Evolutionary conservation across 2,113 vertebrate genomes (phyloP), one percentile per base, ranked within the genome.

Genomic region (Oceanodroma tethys): DNA sequence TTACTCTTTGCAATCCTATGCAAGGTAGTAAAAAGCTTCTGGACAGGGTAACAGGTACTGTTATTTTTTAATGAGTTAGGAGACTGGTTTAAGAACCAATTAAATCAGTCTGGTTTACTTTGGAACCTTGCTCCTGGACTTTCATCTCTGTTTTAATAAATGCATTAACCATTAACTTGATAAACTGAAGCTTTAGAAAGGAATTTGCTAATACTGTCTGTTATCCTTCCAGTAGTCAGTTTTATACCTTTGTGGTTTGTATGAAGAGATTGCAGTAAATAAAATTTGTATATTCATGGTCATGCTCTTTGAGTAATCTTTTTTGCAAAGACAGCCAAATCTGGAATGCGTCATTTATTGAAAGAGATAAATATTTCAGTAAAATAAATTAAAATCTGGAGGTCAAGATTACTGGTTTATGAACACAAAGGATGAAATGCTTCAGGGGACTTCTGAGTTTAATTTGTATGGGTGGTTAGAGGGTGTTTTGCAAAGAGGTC

Each of bases 291-390:
- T 2, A 2, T 71, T 73, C 29, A 17, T 21, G 48, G 27, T 58
- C 50, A 58, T 55, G 26, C 11, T 86, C 29, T 53, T 58, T 82
- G 23, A 55, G 18, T 59, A 82, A 71, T 81, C 25, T 75, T 63
- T 70, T 15, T 79, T 88, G 40, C 45, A 65, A 58, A 79, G 48
- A 80, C 2, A 68, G 27, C 25, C 43, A 94, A 86, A 94, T 88
- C 20, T 76, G 34, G 22, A 86, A 70, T 84, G 32, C 15, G 15
- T 70, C 22, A 52, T 82, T 94, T 86, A 36, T 78, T 91, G 76
- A 87, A 86, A 38, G 21, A 95, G 84, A 86, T 84, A 86, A 94
- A 94, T 86, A 85, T 79, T 94, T 90, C 43, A 72, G 43, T 90
- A 65, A 88, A 86, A 67, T 55, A 68, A 90, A 92, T 86, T 90